Percentiles rank a stretch among this genome's conserved stretches.
phyloP scores from a whole-genome alignment of 2,797 vertebrate genomes.

The Argentina silus region DNA sequence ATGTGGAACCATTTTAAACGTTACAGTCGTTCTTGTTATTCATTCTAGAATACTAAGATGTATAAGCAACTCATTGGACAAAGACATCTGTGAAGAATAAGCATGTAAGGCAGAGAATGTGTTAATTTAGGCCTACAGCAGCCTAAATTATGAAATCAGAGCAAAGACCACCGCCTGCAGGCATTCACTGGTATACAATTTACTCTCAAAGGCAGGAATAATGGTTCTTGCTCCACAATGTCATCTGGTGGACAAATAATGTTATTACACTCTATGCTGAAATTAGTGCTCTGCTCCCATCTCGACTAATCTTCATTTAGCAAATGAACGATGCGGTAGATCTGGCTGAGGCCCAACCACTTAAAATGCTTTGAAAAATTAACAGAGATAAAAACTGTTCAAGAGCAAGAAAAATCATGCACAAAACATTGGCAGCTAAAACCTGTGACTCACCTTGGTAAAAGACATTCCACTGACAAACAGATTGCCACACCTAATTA shows the following conservation, averaged over 20 bases:
- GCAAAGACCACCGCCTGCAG: neutral
- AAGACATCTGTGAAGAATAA: neutral
- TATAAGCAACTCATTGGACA: too few species aligned
- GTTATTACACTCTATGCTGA: neutral
- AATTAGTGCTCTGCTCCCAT: too few species aligned
- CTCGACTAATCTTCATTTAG: too few species aligned
- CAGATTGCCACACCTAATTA: too few species aligned
- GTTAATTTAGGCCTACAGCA: neutral
- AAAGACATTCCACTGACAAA: too few species aligned
- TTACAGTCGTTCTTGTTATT: neutral
- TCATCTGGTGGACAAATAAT: slow-evolving; percentile 37
- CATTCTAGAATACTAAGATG: neutral
- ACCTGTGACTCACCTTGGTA: neutral
- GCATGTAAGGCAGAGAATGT: neutral
- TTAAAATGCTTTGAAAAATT: too few species aligned
- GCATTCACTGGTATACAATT: slow-evolving; percentile 5
- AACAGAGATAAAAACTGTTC: too few species aligned
- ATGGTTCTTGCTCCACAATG: slow-evolving; percentile 19
- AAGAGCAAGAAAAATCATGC: too few species aligned
- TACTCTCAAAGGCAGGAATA: too few species aligned
- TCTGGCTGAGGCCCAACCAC: too few species aligned
- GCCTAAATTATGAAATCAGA: neutral
- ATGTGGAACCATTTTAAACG: neutral
- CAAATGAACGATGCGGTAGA: too few species aligned
- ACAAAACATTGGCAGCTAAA: neutral